phyloP scores from a whole-genome alignment of 2,113 vertebrate genomes.

The Microcebus lehilahytsara region DNA sequence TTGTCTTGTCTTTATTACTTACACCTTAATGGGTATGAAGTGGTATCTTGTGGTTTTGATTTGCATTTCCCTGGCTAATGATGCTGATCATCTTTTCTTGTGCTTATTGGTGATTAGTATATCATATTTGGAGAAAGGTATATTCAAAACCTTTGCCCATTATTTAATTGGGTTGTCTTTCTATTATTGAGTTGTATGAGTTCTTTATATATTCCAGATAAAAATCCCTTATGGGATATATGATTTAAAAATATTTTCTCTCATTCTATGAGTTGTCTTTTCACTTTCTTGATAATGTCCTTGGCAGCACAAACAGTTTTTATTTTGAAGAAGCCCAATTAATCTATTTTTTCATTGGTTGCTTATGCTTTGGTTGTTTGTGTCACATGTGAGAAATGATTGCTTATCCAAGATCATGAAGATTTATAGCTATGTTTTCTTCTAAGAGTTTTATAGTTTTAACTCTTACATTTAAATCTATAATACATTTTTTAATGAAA shows the following conservation, averaged over 20 bases:
- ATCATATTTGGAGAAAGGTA: not conserved
- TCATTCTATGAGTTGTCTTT: not conserved
- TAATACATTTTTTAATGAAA: conserved; percentile 65
- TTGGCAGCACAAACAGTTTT: no score
- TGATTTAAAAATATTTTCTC: not conserved
- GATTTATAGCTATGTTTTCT: not conserved
- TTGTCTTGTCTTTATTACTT: not conserved
- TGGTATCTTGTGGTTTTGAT: not conserved
- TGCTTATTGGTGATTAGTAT: not conserved
- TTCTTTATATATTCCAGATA: not conserved
- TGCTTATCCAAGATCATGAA: not conserved
- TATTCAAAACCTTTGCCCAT: not conserved
- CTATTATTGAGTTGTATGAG: not conserved
- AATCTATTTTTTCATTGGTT: no score
- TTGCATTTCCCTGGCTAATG: not conserved
- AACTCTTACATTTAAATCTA: no score
- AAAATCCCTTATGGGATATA: not conserved
- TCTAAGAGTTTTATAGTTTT: no score
- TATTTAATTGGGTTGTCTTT: not conserved
- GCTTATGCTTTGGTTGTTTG: not conserved
- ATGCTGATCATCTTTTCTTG: not conserved
- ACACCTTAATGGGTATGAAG: not conserved
- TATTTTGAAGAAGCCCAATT: no score
- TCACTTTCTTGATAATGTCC: no score
- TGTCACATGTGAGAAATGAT: not conserved